Evolutionary conservation across 2,888 invertebrate species (phyloP).

Genomic region (Disparrhopalites patrizii): DNA sequence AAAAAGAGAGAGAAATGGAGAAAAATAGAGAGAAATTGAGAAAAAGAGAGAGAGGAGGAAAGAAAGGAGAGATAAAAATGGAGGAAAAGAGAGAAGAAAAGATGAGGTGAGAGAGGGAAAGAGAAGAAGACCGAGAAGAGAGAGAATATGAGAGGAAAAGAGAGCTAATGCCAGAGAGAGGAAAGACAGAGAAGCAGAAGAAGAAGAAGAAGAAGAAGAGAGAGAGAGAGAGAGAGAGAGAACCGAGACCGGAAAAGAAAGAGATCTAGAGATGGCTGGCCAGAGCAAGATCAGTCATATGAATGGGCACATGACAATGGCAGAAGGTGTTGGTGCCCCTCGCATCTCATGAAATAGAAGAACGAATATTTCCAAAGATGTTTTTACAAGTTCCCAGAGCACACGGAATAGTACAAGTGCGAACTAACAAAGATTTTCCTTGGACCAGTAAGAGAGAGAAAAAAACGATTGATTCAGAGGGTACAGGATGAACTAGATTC

Average conservation of each 20-base stretch:
- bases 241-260: no score
- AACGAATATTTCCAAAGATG: neutral
- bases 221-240: no score
- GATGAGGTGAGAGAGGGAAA: neutral
- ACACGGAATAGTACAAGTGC: no score
- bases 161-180: no score
- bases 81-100: constrained; percentile 15
- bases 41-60: constrained; percentile 9
- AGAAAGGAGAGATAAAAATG: no score
- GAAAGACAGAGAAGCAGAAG: no score
- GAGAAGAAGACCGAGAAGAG: constrained; percentile 7
- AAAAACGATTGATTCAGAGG: neutral
- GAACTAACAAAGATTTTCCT: neutral
- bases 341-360: neutral
- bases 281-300: no score
- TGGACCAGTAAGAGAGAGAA: neutral
- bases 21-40: neutral
- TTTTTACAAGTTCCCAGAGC: neutral
- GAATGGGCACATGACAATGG: neutral
- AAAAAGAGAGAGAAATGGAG: neutral
- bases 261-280: no score
- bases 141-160: no score
- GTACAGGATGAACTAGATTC: neutral
- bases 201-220: no score
- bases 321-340: neutral